Evolutionary conservation across 2,113 vertebrate species (phyloP), one percentile per base, ranked within the genome.

Genomic region (Noctilio leporinus): DNA sequence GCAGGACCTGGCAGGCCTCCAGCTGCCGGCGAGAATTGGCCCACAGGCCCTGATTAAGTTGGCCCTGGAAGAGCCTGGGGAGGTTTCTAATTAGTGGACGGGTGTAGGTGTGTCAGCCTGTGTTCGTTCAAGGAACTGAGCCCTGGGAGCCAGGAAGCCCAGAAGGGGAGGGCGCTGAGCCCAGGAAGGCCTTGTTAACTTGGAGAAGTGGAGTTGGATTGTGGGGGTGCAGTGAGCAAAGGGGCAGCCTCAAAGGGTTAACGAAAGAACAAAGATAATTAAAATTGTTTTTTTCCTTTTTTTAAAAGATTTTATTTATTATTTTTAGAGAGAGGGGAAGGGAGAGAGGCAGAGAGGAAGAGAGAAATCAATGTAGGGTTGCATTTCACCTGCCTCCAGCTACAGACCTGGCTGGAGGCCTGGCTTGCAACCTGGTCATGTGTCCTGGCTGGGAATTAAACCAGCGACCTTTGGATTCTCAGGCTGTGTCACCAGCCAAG

Each of bases 11-110:
- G 96, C 93, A 5, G n/a, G 16, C 62, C 40, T 88, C 96, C 93
- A 73, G 95, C 73, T 43, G 49, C 59, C 2, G 38, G 91, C 83
- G 89, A 82, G 75, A 87, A 64, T 78, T 97, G 94, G 93, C 95
- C 85, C 45, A 14, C n/a, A 40, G 69, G 70, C 77, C 47, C 45
- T 95, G 49, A 59, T 86, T 86, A 28, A 75, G 57, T 43, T 94
- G 93, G 95, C 97, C 53, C 0, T 40, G 83, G 77, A 0, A 10
- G 67, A 89, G 95, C 76, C 92, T 53, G 75, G 93, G 95, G 93
- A 76, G 70, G 93, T 87, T 96, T 96, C 95, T 97, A 82, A 95
- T 97, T 95, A 96, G 75, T 57, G 67, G 75, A 45, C 0, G 28
- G n/a, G 43, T 84, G 49, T 91, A 96, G 95, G 93, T 97, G 73